phyloP scores from a whole-genome alignment of 2,797 vertebrate genomes.

The Gallinago nigripennis region DNA sequence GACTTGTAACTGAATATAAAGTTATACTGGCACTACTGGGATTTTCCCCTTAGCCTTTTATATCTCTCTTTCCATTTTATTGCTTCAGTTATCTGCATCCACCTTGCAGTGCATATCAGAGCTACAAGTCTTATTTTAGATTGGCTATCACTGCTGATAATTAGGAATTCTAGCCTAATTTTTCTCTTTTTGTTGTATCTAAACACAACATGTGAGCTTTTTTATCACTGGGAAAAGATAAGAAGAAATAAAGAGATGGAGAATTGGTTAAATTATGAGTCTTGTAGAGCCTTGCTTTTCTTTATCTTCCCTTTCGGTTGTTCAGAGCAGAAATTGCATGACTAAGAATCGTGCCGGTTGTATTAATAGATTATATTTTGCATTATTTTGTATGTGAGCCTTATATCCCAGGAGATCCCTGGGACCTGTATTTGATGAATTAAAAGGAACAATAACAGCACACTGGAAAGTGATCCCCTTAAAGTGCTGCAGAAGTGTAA shows the following conservation, averaged over 20 bases:
- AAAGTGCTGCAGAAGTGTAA: not conserved
- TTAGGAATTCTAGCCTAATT: not conserved
- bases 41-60: not conserved
- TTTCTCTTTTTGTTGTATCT: not conserved
- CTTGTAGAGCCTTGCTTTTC: not conserved
- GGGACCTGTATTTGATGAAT: not conserved
- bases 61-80: not conserved
- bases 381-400: not conserved
- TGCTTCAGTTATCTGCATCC: not conserved
- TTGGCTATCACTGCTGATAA: not conserved
- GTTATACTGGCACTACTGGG: not conserved
- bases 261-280: not conserved
- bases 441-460: not conserved
- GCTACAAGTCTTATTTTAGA: not conserved
- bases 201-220: not conserved
- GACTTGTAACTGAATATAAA: constrained; percentile 35
- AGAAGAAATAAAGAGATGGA: not conserved
- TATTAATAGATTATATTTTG: not conserved
- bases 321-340: not conserved
- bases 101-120: not conserved
- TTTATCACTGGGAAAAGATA: not conserved
- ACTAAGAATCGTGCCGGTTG: not conserved
- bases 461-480: not conserved
- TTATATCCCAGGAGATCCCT: not conserved
- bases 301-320: not conserved